Conservation (phyloP, 1,140 invertebrate genomes). For the Papilio dardanus region DNA sequence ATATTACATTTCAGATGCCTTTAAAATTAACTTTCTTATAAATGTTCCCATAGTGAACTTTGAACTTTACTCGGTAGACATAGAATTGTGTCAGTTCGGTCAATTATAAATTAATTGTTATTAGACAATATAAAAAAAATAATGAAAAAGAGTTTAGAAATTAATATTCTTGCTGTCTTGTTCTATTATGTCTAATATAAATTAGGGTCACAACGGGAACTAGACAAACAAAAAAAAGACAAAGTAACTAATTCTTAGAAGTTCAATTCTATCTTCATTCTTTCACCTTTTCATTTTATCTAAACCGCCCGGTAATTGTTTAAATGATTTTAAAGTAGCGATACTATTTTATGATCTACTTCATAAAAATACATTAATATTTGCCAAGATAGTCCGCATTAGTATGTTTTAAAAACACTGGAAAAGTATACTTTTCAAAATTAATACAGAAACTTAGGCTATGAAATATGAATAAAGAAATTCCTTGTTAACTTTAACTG, state of each 20-base stretch:
- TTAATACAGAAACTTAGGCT: conserved; percentile 3
- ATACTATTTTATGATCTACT: too few species aligned
- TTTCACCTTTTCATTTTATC: too few species aligned
- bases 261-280: not conserved
- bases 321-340: too few species aligned
- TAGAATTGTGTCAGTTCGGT: not conserved
- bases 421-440: not conserved
- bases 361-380: not conserved
- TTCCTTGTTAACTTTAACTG: conserved; percentile 34
- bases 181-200: not conserved
- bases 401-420: not conserved
- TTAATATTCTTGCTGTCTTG: not conserved
- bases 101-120: not conserved
- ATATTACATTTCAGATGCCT: conserved; percentile 16
- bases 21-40: conserved; percentile 3
- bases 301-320: not conserved
- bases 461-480: conserved; percentile 22
- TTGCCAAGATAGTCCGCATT: not conserved
- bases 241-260: too few species aligned
- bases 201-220: too few species aligned
- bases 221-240: too few species aligned
- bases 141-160: not conserved
- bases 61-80: not conserved
- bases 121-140: not conserved
- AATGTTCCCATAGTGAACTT: not conserved